phyloP scores from a whole-genome alignment of 2,888 invertebrate species.

The Oscheius myriophilus region DNA sequence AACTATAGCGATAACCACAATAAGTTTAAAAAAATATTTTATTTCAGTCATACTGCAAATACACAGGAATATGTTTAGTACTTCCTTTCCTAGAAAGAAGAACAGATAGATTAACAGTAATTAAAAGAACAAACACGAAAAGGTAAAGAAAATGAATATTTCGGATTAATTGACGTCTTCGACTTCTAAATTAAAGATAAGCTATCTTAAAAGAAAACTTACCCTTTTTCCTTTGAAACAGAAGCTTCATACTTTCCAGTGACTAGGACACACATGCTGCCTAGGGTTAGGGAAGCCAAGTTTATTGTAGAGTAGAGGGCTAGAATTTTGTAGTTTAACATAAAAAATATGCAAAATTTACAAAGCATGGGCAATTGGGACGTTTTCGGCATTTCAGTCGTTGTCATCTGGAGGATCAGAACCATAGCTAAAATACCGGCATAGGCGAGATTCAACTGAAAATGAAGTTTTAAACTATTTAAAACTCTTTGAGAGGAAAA shows the following conservation, averaged over 20 bases:
- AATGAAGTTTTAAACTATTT: neutral
- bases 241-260: conserved; percentile 22
- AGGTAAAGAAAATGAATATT: conserved; percentile 16
- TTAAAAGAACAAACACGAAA: neutral
- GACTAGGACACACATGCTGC: conserved; percentile 5
- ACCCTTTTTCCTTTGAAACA: neutral
- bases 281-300: conserved; percentile 1
- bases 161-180: neutral
- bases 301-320: conserved; percentile 17
- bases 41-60: no score
- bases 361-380: conserved; percentile 14
- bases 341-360: neutral
- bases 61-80: no score
- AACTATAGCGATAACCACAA: no score
- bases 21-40: no score
- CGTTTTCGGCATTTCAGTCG: conserved; percentile 14
- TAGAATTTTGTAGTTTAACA: neutral
- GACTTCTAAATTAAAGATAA: neutral
- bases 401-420: conserved; percentile 22
- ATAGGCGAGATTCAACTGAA: conserved; percentile 12
- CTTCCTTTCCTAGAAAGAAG: conserved; percentile 5
- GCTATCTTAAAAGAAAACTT: neutral
- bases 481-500: neutral
- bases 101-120: conserved; percentile 9
- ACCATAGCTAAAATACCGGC: conserved; percentile 24